Conservation (phyloP, 2,797 vertebrate genomes). For the Chromobotia macracanthus region DNA sequence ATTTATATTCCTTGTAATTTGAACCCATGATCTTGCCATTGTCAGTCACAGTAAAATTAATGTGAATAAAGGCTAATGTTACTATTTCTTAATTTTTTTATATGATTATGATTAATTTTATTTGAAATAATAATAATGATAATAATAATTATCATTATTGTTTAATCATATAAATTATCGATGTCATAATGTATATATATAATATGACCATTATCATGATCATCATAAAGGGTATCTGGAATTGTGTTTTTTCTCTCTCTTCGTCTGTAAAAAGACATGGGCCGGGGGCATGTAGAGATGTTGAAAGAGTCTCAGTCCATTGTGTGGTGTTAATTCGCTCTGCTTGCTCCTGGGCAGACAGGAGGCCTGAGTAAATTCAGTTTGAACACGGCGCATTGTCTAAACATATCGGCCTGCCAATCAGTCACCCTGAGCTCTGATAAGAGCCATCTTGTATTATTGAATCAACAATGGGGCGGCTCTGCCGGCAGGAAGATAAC, state of each 20-base stretch:
- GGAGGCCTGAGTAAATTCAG: constrained; percentile 84
- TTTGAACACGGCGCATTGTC: constrained; percentile 90
- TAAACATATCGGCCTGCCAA: constrained; percentile 86
- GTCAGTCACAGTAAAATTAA: background rate
- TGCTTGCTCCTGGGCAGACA: constrained; percentile 64
- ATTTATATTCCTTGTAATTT: background rate
- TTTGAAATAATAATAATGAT: background rate
- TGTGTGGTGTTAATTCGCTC: constrained; percentile 45
- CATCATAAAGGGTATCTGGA: constrained; percentile 21
- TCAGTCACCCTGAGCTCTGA: constrained; percentile 86
- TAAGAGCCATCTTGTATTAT: constrained; percentile 90
- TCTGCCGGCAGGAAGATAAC: constrained; percentile 87
- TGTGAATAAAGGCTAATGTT: background rate
- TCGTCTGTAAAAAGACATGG: constrained; percentile 29
- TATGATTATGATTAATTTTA: background rate
- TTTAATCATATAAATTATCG: background rate
- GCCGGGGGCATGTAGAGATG: constrained; percentile 40
- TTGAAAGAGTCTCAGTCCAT: constrained; percentile 51
- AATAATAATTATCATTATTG: background rate
- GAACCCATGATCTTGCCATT: background rate
- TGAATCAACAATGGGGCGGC: constrained; percentile 86
- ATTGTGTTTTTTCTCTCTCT: background rate
- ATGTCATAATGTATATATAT: no score
- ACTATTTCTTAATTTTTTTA: no score
- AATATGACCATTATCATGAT: background rate